Base-by-base conservation (phyloP, 2,113 vertebrate species). In the Elephantulus edwardii region DNA sequence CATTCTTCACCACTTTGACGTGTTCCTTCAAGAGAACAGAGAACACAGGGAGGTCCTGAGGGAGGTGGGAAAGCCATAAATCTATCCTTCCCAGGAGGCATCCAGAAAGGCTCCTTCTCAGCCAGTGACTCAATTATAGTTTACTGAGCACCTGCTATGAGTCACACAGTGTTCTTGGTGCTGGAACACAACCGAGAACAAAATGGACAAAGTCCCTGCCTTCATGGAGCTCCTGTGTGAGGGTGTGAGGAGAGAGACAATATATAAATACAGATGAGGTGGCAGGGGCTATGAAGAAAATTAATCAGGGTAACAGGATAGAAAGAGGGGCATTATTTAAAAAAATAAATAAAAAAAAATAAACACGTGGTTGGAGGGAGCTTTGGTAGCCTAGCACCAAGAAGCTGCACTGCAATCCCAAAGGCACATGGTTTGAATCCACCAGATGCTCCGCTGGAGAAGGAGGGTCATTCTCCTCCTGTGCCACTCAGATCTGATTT, bases 21-120 rank as follows among this genome's bases (percentile, higher is more conserved):
- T 93, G 93, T 75, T 96, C 91, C 97, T 98, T 95, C 22, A 84
- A 58, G 60, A 85, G 60, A 48, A 20, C 78, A 93, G 48, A 91
- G 46, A 86, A 88, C 40, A 82, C 12, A 80, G 54, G 92, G 64
- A 95, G 19, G 62, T 0, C 4, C 26, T 50, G 40, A 80, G 24
- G 6, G 5, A 12, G 78, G 62, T 66, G 75, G 56, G 4, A 40
- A 83, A 76, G 8, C 13, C 70, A 1, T 58, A 79, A 86, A 44
- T 10, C 42, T 24, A 26, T 52, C 78, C 85, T 93, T 83, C 48
- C 87, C 12, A 24, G 46, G 52, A 40, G 52, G 35, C 20, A 6
- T 26, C 14, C 14, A 42, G 28, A 24, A 78, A 42, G 30, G 19
- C 42, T 62, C 38, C 52, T 22, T 75, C 48, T 86, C 56, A 24